These are phyloP conservation scores for Scolopax bukidnonensis DNA, from an alignment of 2,797 vertebrate genomes.

Conservation along the genomic window DNA sequence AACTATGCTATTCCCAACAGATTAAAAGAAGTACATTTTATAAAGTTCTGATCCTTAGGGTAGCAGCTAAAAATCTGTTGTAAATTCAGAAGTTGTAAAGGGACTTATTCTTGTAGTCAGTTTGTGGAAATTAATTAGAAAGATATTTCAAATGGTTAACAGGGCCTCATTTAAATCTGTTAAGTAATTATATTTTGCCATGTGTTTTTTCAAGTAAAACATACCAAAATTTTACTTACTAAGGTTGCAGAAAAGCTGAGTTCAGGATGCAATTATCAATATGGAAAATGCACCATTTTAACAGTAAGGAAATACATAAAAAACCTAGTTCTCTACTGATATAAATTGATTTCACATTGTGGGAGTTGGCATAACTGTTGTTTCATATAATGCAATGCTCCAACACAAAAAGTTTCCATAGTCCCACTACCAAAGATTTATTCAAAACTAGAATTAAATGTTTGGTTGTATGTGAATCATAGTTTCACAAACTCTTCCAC, in stretches of 20 bases:
- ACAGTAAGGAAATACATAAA: neutral
- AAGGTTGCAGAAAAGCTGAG: neutral
- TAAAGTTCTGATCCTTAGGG: neutral
- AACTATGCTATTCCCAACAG: neutral
- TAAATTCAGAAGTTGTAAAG: neutral
- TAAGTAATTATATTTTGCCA: neutral
- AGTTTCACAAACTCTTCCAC: neutral
- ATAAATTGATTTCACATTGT: neutral
- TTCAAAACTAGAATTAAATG: neutral
- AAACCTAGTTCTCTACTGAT: neutral
- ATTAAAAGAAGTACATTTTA: neutral
- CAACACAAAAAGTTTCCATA: neutral
- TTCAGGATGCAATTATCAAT: neutral
- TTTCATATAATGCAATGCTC: neutral
- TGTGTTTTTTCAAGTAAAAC: neutral
- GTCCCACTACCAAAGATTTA: neutral
- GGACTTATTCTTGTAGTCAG: neutral
- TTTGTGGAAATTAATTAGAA: neutral
- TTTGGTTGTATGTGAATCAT: neutral
- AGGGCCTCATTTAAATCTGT: neutral
- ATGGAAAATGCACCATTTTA: neutral
- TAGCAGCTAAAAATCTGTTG: neutral
- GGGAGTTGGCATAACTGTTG: neutral
- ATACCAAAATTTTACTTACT: neutral
- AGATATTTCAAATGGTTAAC: neutral